phyloP scores from a whole-genome alignment of 2,113 vertebrate species.

The Ciconia stormi region DNA sequence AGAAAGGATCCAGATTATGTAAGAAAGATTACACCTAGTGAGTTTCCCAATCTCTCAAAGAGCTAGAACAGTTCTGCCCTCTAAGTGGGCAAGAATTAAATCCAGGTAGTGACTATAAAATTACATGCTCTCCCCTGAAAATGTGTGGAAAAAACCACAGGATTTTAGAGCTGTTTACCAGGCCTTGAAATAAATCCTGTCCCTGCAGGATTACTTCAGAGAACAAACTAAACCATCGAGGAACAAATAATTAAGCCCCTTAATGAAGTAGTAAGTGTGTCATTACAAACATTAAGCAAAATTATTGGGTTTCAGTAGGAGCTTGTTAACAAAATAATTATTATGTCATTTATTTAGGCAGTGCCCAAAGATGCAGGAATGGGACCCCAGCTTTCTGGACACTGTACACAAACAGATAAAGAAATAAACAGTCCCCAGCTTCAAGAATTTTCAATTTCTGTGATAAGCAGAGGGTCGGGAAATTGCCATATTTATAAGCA shows the following conservation, averaged over 20 bases:
- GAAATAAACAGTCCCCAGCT: neutral
- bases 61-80: neutral
- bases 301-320: neutral
- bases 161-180: neutral
- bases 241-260: constrained; percentile 12
- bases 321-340: neutral
- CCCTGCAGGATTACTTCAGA: neutral
- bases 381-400: neutral
- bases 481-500: neutral
- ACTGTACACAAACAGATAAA: neutral
- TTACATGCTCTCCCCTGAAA: neutral
- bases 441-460: neutral
- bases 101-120: neutral
- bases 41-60: neutral
- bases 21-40: neutral
- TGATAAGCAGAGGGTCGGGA: neutral
- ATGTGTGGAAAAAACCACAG: neutral
- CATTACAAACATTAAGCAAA: neutral
- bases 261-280: neutral
- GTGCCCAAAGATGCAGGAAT: neutral
- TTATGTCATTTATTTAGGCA: neutral
- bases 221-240: neutral
- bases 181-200: neutral
- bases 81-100: neutral
- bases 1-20: neutral